Evolutionary conservation across 2,888 invertebrate species (phyloP).

Genomic region (Archaeoteleia sp.): DNA sequence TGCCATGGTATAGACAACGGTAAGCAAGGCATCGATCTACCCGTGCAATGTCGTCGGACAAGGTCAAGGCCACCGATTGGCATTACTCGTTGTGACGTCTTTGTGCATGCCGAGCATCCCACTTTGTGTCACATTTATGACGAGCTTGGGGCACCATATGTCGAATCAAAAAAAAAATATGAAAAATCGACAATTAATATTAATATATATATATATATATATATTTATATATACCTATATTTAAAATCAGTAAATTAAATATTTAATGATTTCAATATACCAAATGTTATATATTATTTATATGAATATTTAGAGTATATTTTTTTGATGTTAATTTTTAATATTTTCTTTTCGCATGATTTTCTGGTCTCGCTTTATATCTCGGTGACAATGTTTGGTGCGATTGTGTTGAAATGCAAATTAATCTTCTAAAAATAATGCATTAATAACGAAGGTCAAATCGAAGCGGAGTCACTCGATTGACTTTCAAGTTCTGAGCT

Average conservation of each 20-base stretch:
- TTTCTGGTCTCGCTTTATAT: neutral
- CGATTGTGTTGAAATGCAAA: constrained; percentile 42
- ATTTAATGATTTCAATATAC: too few species aligned
- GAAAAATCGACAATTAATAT: too few species aligned
- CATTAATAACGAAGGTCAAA: constrained; percentile 50
- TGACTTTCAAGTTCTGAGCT: constrained; percentile 48
- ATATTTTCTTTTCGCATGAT: constrained; percentile 11
- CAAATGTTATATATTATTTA: too few species aligned
- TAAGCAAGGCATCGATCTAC: constrained; percentile 22
- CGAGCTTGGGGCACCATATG: constrained; percentile 2
- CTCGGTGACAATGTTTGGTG: constrained; percentile 12
- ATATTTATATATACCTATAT: too few species aligned
- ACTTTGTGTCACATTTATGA: constrained; percentile 13
- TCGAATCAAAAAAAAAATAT: constrained; percentile 13
- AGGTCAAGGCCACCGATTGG: constrained; percentile 18
- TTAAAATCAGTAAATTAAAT: too few species aligned
- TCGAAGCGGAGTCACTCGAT: constrained; percentile 42
- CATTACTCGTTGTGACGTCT: too few species aligned
- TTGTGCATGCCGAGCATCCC: constrained; percentile 8
- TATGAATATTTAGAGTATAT: neutral
- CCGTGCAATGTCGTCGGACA: constrained; percentile 23
- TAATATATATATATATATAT: too few species aligned
- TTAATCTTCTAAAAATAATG: constrained; percentile 50
- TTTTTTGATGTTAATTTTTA: constrained; percentile 19
- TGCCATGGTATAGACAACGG: constrained; percentile 19